Evolutionary conservation across 2,888 invertebrate species (phyloP), one percentile per base, ranked within the genome.

Genomic region (Empis stercorea): DNA sequence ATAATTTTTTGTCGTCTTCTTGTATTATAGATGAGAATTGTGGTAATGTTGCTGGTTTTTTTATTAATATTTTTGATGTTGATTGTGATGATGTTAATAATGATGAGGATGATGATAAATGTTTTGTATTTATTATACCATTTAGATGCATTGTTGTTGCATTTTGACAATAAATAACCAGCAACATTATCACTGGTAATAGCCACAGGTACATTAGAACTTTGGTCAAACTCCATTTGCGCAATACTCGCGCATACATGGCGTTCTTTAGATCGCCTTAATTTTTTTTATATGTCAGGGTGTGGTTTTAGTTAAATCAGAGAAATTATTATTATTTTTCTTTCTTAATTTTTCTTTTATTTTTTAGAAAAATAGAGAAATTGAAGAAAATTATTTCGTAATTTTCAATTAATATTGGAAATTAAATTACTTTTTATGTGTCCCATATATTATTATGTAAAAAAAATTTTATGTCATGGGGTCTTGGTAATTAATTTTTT

Each of bases 191-290:
- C 59, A 59, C 61, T 59, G 63, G 61, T 56, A 55, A 56, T 59
- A 66, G 62, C 65, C 61, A 64, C 67, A 65, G 61, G 61, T 63
- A 66, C 66, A 68, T 66, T 64, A 63, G 68, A 67, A 64, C 65
- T 65, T 65, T 66, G 62, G 64, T 64, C 62, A 66, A 63, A 69
- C 66, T 70, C 68, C 71, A 70, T 70, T 68, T 70, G 70, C 70
- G 70, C 70, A 70, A 63, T 63, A 64, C 61, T 64, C 67, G 71
- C 70, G 70, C 70, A 70, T 70, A 63, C 70, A 70, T 70, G 70
- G 66, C 70, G 70, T 70, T 65, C 62, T 51, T 47, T 34, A 47
- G 46, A 50, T 50, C 51, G 44, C 54, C 51, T 40, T 41, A 34
- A 39, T 45, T 43, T 16, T 14, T 14, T 14, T 20, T 20, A 4